These are phyloP conservation scores for Lonchura striata DNA, from an alignment of 2,113 vertebrate species.

Conservation along the genomic window DNA sequence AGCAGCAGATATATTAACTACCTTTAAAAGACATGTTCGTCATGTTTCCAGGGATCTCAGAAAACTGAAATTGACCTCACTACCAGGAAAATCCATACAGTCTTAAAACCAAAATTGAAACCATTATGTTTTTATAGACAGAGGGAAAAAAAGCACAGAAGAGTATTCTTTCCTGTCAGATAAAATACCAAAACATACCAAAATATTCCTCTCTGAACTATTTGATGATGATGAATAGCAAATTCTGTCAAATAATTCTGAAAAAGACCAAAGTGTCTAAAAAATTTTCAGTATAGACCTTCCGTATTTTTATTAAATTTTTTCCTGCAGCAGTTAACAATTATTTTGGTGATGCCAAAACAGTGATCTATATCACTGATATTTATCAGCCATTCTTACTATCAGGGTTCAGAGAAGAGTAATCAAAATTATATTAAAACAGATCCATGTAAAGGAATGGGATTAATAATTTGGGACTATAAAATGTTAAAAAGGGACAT, in stretches of 20 bases:
- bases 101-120: not conserved
- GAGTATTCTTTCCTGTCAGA: not conserved
- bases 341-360: not conserved
- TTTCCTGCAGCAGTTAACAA: not conserved
- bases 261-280: not conserved
- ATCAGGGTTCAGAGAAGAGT: not conserved
- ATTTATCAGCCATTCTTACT: not conserved
- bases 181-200: not conserved
- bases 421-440: not conserved
- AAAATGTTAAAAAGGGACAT: not conserved
- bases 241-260: not conserved
- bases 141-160: accelerated
- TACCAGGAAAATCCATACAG: not conserved
- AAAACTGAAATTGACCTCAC: not conserved
- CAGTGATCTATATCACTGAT: not conserved
- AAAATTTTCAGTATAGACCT: not conserved
- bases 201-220: not conserved
- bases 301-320: not conserved
- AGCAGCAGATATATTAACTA: not conserved
- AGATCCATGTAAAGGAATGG: not conserved
- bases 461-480: not conserved
- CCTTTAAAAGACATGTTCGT: constrained; percentile 5
- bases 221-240: not conserved
- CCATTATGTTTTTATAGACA: not conserved
- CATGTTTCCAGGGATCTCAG: not conserved